Percentiles rank a stretch among this genome's conserved stretches.
phyloP scores from a whole-genome alignment of 2,888 invertebrate genomes.

The Chloroclysta siterata region DNA sequence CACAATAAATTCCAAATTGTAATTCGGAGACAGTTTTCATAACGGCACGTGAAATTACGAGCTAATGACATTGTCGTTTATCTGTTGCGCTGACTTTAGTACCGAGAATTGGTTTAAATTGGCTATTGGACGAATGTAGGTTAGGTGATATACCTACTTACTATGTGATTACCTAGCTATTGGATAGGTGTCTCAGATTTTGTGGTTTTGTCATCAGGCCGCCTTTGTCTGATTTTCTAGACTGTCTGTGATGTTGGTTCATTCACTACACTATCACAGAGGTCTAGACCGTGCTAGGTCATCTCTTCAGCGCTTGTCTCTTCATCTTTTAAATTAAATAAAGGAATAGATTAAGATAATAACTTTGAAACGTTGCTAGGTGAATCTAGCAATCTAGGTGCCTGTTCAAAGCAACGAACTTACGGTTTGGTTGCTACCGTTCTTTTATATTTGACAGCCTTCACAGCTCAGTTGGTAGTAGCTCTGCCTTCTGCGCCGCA shows the following conservation, averaged over 20 bases:
- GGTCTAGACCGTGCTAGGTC: too few relatives aligned
- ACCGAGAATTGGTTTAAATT: slow-evolving; percentile 15
- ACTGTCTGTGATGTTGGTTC: not conserved
- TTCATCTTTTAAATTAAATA: too few relatives aligned
- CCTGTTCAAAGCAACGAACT: too few relatives aligned
- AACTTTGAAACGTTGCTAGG: too few relatives aligned
- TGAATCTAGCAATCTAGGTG: too few relatives aligned
- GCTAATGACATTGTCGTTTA: slow-evolving; percentile 46
- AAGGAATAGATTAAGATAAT: too few relatives aligned
- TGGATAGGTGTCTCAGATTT: slow-evolving; percentile 12
- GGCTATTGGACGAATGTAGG: slow-evolving; percentile 5
- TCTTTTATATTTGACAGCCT: too few relatives aligned
- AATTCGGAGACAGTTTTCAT: slow-evolving; percentile 50
- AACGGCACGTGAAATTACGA: slow-evolving; percentile 54
- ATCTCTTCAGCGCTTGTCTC: too few relatives aligned
- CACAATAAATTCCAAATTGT: slow-evolving; percentile 34
- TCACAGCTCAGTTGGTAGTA: too few relatives aligned
- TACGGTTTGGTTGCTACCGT: too few relatives aligned
- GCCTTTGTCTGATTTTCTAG: not conserved
- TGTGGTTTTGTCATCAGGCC: slow-evolving; percentile 8
- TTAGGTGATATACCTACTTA: not conserved
- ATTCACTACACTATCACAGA: too few relatives aligned
- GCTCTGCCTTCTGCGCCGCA: too few relatives aligned
- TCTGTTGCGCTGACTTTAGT: slow-evolving; percentile 7
- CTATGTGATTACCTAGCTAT: not conserved